These are phyloP conservation scores for Apostichopus japonicus DNA, from an alignment of 35 echinoderm and acorn worm genomes.

Conservation along the genomic window DNA sequence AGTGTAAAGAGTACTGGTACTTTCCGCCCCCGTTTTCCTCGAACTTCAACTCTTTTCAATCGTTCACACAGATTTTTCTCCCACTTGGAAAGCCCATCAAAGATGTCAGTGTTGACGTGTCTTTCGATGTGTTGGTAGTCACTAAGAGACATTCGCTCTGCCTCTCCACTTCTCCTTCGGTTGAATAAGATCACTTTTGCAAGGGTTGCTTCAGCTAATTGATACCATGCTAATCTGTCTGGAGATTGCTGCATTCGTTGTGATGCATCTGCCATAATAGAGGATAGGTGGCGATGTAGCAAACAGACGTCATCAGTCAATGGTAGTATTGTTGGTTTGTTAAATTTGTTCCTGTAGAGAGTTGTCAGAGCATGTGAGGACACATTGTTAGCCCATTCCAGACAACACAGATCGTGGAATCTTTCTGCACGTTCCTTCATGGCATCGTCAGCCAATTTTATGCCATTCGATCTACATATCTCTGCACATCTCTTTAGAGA, in stretches of 20 bases:
- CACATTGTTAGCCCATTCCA: conserved; percentile 59
- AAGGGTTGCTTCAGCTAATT: neutral
- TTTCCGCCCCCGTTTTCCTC: neutral
- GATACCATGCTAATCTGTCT: neutral
- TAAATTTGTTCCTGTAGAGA: neutral
- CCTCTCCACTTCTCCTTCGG: neutral
- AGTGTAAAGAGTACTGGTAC: neutral
- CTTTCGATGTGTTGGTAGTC: neutral
- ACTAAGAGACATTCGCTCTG: neutral
- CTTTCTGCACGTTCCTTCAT: neutral
- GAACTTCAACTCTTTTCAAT: neutral
- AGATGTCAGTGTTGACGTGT: too few relatives aligned
- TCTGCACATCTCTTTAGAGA: neutral
- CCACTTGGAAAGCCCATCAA: neutral
- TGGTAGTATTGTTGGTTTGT: neutral
- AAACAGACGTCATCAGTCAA: neutral
- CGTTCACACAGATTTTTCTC: neutral
- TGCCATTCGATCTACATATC: neutral
- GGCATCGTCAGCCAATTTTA: neutral
- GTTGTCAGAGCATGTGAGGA: conserved; percentile 38
- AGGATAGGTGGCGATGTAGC: neutral
- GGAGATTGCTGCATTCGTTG: neutral
- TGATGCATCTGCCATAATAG: neutral
- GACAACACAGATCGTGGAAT: conserved; percentile 52
- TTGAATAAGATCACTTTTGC: neutral